Base-by-base conservation (phyloP, 2,888 invertebrate species). In the Caenorhabditis wallacei region DNA sequence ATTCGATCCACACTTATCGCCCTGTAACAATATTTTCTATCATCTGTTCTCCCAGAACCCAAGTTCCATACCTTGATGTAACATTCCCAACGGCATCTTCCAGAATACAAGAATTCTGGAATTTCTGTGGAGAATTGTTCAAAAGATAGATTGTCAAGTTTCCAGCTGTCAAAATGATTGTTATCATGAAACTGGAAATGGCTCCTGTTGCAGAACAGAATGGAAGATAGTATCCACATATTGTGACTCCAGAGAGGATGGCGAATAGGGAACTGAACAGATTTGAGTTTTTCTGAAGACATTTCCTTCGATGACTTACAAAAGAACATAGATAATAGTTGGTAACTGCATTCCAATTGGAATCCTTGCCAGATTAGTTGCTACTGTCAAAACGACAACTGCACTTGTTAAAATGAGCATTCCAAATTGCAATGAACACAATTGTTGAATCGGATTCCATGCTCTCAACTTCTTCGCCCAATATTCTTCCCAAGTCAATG, bases 171-270 rank as follows among this genome's bases (percentile, higher is more conserved):
- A 76, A 20, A 0, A 74, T 48, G 8, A 69, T 35, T 1, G 82
- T 82, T n/a, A 84, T 30, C 53, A 84, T 20, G n/a, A 85, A 75
- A 35, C 82, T 70, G 13, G 71, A 37, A 11, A 85, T 68, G 11
- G 80, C 83, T 18, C 87, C 88, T 10, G 78, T 82, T 8, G 81
- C 78, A 22, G 86, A 87, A 43, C 83, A 82, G 43, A 86, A 88
- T 10, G 88, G 88, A 5, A 88, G 76, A 46, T 84, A 88, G 66
- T 88, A 87, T 10, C 88, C 88, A 66, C 87, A 86, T 48, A 85
- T 59, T 56, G 86, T 85, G 11, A 85, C 51, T 1, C 80, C 86
- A 1, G 85, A 71, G 8, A 82, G 35, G 5, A 87, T 82, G 7
- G 84, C 64, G 40, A 81, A 84, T 8, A 85, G n/a, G 1, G 81